Evolutionary conservation across 92 coral and sea anemone genomes (phyloP), one percentile per base, ranked within the genome.

Genomic region (Paragorgia papillata): DNA sequence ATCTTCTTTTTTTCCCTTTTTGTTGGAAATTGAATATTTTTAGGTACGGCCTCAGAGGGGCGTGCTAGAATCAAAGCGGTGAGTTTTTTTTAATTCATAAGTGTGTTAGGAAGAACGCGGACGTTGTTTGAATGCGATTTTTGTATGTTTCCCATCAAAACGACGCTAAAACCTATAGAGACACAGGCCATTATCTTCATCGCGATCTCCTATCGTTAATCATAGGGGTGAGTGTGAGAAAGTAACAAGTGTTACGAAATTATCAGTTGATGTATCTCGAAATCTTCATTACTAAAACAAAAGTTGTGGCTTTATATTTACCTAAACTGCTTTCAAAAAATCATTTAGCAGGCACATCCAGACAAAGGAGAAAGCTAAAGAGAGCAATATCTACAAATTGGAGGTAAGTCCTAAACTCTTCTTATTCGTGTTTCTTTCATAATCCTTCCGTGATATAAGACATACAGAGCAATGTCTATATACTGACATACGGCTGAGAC

Each of bases 241-340:
- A 46, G 35, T 68, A 26, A 56, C 75, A 68, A 68, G 75, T 68
- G 75, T 31, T 5, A 48, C 21, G 41, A 56, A 34, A 29, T 29
- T 68, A 68, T 68, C 75, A 44, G 59, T 26, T 68, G 39, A 46
- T 49, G 0, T 30, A 68, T 68, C 75, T 68, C 25, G 8, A 31
- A 41, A 2, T 31, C 54, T 68, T 68, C 75, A 68, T 68, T 46
- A 68, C 60, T 68, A 68, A 68, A 68, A 68, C 75, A 68, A 68
- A 48, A 68, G 75, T 46, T 68, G 26, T 17, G 26, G 32, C 59
- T 68, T 68, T 68, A 68, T 68, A 68, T 68, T 44, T 68, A 26
- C 59, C 24, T 21, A 33, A 39, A 19, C 44, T 0, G 24, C 14
- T 44, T 46, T 68, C 31, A 21, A 27, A 68, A 46, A 24, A 44